These are phyloP conservation scores for Acanthopleura granulata DNA, from an alignment of 2,888 invertebrate species.

Conservation along the genomic window DNA sequence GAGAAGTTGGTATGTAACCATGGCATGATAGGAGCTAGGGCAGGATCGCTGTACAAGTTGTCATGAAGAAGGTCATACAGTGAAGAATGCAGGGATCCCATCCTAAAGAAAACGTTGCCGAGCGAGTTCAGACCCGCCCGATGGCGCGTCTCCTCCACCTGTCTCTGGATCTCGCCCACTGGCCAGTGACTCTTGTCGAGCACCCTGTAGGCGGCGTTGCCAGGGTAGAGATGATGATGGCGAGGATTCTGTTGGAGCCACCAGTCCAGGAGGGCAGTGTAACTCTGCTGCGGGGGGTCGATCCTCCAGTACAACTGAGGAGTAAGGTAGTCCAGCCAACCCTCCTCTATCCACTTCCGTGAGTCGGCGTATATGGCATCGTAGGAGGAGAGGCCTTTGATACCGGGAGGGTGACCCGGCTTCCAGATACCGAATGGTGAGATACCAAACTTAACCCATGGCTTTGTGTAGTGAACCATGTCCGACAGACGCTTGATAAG, in stretches of 20 bases:
- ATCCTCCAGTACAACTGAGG: slow-evolving; percentile 66
- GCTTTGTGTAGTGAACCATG: slow-evolving; percentile 41
- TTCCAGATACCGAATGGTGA: slow-evolving; percentile 66
- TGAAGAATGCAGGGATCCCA: slow-evolving; percentile 43
- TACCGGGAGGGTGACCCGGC: slow-evolving; percentile 52
- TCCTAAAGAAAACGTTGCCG: slow-evolving; percentile 58
- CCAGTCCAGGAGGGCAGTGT: slow-evolving; percentile 59
- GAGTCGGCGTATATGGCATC: slow-evolving; percentile 57
- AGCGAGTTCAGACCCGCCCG: slow-evolving; percentile 33
- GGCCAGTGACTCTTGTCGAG: slow-evolving; percentile 45
- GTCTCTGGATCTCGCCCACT: slow-evolving; percentile 47
- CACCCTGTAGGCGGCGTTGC: slow-evolving; percentile 48
- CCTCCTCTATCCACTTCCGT: slow-evolving; percentile 55
- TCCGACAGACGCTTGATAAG: slow-evolving; percentile 46
- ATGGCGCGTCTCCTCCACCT: slow-evolving; percentile 47
- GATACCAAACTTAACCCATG: slow-evolving; percentile 55
- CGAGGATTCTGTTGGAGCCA: slow-evolving; percentile 55
- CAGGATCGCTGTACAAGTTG: slow-evolving; percentile 40
- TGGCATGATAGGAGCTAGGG: slow-evolving; percentile 48
- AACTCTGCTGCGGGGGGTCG: slow-evolving; percentile 60
- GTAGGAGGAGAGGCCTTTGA: slow-evolving; percentile 52
- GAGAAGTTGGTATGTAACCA: slow-evolving; percentile 39
- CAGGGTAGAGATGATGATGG: slow-evolving; percentile 52
- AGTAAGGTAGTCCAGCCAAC: slow-evolving; percentile 61
- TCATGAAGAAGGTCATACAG: slow-evolving; percentile 40